A percentile compares a stretch with the other conserved stretches of the same genome.
phyloP scores from a whole-genome alignment of 2,113 vertebrate species.

The Kryptolebias marmoratus region DNA sequence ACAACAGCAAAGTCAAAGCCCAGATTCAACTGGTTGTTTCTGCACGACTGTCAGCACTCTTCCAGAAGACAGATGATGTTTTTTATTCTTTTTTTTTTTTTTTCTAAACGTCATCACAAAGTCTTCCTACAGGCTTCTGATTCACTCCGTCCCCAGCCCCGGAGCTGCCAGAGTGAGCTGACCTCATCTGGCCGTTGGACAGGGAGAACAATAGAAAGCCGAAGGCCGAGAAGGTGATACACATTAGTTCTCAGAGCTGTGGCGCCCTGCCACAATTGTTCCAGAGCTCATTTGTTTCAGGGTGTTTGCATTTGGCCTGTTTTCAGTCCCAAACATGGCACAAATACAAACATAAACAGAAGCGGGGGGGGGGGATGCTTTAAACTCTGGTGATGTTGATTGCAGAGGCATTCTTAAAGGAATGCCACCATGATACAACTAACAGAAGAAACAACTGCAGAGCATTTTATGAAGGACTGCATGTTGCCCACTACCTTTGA shows the following conservation, averaged over 20 bases:
- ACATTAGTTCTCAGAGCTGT: conserved; percentile 34
- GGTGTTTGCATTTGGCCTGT: conserved; percentile 32
- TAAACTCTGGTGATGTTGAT: not conserved
- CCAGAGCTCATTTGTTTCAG: conserved; percentile 22
- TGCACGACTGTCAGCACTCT: conserved; percentile 36
- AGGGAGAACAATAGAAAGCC: conserved; percentile 61
- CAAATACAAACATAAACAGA: conserved; percentile 11
- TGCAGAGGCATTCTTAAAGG: not conserved
- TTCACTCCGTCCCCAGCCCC: conserved; percentile 35
- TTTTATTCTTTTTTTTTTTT: not conserved
- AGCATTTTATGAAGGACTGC: too few relatives aligned
- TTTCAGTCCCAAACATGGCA: conserved; percentile 1
- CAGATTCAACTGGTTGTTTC: conserved; percentile 36
- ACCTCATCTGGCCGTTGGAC: conserved; percentile 65
- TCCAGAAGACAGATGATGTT: conserved; percentile 22
- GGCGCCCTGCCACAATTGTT: conserved; percentile 59
- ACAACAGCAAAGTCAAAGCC: conserved; percentile 30
- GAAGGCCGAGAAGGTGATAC: conserved; percentile 44
- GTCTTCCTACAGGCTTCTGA: conserved; percentile 36
- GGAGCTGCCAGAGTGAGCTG: conserved; percentile 31
- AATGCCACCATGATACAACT: not conserved
- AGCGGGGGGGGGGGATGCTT: not conserved
- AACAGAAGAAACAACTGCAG: not conserved
- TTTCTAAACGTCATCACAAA: conserved; percentile 27
- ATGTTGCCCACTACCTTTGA: too few relatives aligned